Percentiles rank a stretch among this genome's conserved stretches.
phyloP scores from a whole-genome alignment of 2,113 vertebrate genomes.

The Galeopterus variegatus region DNA sequence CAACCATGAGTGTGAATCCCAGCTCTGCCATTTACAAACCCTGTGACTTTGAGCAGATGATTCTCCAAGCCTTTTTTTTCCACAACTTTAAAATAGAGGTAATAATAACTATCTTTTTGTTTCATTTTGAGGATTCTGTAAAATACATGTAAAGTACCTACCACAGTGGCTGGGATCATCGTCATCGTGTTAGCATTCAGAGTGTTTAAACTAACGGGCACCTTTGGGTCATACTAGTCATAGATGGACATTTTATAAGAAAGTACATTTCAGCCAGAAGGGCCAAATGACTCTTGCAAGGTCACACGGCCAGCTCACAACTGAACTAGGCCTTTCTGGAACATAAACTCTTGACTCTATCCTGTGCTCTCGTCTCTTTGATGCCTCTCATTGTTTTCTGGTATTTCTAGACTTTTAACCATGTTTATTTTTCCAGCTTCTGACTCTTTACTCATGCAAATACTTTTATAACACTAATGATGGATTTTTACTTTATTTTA shows the following conservation, averaged over 20 bases:
- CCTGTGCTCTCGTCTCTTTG: neutral
- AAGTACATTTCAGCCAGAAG: neutral
- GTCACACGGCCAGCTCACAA: neutral
- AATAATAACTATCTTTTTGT: neutral
- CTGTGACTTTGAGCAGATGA: neutral
- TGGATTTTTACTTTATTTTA: neutral
- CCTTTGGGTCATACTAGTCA: neutral
- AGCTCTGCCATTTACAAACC: neutral
- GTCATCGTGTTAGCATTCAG: neutral
- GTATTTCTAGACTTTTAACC: neutral
- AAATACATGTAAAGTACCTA: neutral
- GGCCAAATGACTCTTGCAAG: neutral
- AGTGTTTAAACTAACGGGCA: neutral
- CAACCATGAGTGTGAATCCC: neutral
- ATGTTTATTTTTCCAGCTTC: neutral
- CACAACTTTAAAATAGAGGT: neutral
- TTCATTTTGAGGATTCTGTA: neutral
- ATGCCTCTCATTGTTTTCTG: neutral
- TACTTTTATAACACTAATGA: conserved; percentile 5
- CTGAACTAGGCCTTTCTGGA: neutral
- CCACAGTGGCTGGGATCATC: neutral
- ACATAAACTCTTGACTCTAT: neutral
- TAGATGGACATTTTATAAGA: neutral
- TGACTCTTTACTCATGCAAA: neutral
- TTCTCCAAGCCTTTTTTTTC: conserved; percentile 54